These are phyloP conservation scores for Phoebastria nigripes DNA, from an alignment of 2,797 vertebrate genomes.

Conservation along the genomic window DNA sequence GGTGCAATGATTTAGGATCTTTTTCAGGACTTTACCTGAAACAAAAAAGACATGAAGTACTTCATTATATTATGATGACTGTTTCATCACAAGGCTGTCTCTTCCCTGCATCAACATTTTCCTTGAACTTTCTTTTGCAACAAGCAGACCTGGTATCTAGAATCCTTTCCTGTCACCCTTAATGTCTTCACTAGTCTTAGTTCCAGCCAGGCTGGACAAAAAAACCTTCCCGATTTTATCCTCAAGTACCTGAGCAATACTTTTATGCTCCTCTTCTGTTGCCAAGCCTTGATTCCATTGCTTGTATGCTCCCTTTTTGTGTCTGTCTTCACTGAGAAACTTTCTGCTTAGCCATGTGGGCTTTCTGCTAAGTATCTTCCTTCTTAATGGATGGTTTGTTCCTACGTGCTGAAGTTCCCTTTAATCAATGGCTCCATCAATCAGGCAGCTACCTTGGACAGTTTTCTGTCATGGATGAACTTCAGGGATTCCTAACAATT, in stretches of 20 bases:
- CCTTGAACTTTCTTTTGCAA: neutral
- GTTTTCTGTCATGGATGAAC: neutral
- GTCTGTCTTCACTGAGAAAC: neutral
- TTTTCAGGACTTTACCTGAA: neutral
- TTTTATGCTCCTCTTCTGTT: neutral
- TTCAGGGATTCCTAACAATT: neutral
- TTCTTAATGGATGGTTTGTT: neutral
- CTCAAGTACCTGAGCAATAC: neutral
- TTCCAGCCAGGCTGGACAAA: neutral
- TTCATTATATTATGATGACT: neutral
- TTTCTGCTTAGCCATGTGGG: neutral
- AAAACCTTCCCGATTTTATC: neutral
- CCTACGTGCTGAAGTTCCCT: neutral
- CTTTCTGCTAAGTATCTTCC: neutral
- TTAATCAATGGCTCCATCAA: neutral
- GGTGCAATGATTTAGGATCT: neutral
- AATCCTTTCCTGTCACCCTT: neutral
- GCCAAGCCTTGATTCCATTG: neutral
- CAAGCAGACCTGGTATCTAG: neutral
- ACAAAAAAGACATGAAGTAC: neutral
- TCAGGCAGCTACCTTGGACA: neutral
- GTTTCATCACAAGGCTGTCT: neutral
- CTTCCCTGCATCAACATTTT: neutral
- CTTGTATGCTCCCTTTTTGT: neutral
- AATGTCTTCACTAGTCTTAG: neutral